phyloP scores from a whole-genome alignment of 2,113 vertebrate genomes.

The Daubentonia madagascariensis region DNA sequence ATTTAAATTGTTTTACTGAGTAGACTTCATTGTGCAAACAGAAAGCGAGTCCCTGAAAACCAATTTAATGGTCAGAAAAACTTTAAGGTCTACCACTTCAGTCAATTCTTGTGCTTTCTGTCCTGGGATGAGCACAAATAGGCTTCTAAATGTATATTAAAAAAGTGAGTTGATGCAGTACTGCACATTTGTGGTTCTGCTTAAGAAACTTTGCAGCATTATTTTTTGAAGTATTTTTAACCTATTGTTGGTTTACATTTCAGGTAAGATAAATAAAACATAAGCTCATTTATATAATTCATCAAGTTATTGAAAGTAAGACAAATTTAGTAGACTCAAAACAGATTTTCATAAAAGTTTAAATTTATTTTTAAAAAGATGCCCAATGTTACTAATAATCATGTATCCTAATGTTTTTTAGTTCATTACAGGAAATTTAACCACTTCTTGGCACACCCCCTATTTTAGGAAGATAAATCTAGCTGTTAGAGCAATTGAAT shows the following conservation, averaged over 20 bases:
- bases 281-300: background rate
- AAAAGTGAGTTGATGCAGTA: conserved; percentile 14
- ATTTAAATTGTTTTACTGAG: conserved; percentile 70
- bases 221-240: conserved; percentile 36
- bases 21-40: conserved; percentile 64
- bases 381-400: background rate
- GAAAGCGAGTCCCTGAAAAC: conserved; percentile 64
- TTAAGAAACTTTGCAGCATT: conserved; percentile 24
- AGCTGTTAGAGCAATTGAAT: background rate
- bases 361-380: background rate
- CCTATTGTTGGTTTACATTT: conserved; percentile 11
- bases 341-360: conserved; percentile 4
- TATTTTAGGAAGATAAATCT: background rate
- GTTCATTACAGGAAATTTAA: background rate
- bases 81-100: conserved; percentile 69
- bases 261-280: conserved; percentile 1
- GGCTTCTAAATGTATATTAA: conserved; percentile 46
- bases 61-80: conserved; percentile 73
- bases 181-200: conserved; percentile 13
- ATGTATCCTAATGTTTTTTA: background rate
- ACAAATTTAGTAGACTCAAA: background rate
- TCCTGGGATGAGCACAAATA: conserved; percentile 54
- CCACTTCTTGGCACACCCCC: background rate
- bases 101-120: conserved; percentile 62
- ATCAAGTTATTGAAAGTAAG: background rate